These are phyloP conservation scores for Diplazon laetatorius DNA, from an alignment of 2,888 invertebrate genomes.

Conservation along the genomic window DNA sequence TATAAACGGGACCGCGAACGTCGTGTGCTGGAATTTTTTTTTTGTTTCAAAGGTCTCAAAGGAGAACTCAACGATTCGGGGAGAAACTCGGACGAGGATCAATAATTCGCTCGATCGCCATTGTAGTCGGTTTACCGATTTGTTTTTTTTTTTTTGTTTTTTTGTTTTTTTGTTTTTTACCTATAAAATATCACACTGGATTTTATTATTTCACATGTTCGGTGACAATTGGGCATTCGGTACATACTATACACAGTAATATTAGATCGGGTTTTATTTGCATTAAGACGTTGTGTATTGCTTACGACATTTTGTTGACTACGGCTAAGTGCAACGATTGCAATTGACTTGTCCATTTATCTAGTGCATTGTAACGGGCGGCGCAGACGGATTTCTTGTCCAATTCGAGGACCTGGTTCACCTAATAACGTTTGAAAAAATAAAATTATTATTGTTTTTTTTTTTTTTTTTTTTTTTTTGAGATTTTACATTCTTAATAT, in stretches of 20 bases:
- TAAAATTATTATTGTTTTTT: too few relatives aligned
- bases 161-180: constrained; percentile 58
- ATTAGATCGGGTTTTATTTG: constrained; percentile 66
- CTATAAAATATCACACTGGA: constrained; percentile 77
- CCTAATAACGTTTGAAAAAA: constrained; percentile 82
- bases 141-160: constrained; percentile 6
- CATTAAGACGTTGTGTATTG: constrained; percentile 57
- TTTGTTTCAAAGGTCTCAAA: constrained; percentile 27
- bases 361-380: constrained; percentile 95
- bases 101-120: constrained; percentile 27
- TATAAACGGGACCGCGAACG: not conserved
- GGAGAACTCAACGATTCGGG: constrained; percentile 21
- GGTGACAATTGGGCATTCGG: constrained; percentile 65
- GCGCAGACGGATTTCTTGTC: constrained; percentile 91
- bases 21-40: constrained; percentile 7
- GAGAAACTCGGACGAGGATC: constrained; percentile 15
- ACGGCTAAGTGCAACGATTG: constrained; percentile 94
- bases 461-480: too few relatives aligned
- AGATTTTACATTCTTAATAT: constrained; percentile 24
- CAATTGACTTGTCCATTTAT: constrained; percentile 97
- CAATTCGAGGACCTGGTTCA: constrained; percentile 95
- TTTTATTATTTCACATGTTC: constrained; percentile 71
- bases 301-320: constrained; percentile 95
- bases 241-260: constrained; percentile 76
- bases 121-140: not conserved